Base-by-base conservation (phyloP, 2,113 vertebrate genomes). In the Galbula dea region DNA sequence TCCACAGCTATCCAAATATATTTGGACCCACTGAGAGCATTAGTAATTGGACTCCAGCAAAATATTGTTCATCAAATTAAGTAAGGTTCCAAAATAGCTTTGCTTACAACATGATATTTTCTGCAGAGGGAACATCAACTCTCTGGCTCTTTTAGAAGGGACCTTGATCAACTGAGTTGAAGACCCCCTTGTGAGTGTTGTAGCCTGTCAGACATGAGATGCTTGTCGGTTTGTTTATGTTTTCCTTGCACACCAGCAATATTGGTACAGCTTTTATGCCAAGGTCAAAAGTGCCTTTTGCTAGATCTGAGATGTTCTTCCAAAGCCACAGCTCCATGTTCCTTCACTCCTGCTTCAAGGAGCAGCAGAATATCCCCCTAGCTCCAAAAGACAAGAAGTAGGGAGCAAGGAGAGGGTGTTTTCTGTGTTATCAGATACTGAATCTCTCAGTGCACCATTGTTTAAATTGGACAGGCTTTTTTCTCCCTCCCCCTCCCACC, bases 1-100 rank as follows among this genome's bases (percentile, higher is more conserved):
- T 90, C 73, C 78, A 73, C 91, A 94, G 74, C 46, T 85, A 66
- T 43, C 49, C 84, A 94, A 87, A 76, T 77, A 17, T 8, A 34
- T 92, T 90, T 92, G 54, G 58, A 46, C 62, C 48, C 45, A 34
- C 74, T 43, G 57, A 37, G 34, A 16, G 12, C 15, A 34, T 83
- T 32, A 61, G 86, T 55, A 55, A 77, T 46, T 88, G 59, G 39
- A 41, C 72, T 58, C 78, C 39, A 12, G 74, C 80, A 49, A 88
- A 92, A 85, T 16, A 46, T 19, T 63, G 15, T 71, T 94, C 82
- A 74, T 58, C 63, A 30, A 77, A 74, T 86, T 74, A 63, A 85
- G 51, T 39, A 71, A 23, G 17, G 12, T 62, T 92, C 24, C 23
- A 68, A 85, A 72, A 81, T 69, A 51, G 34, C 71, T 79, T 61